Base-by-base conservation (phyloP, 1,140 invertebrate species). In the Sinella curviseta region DNA sequence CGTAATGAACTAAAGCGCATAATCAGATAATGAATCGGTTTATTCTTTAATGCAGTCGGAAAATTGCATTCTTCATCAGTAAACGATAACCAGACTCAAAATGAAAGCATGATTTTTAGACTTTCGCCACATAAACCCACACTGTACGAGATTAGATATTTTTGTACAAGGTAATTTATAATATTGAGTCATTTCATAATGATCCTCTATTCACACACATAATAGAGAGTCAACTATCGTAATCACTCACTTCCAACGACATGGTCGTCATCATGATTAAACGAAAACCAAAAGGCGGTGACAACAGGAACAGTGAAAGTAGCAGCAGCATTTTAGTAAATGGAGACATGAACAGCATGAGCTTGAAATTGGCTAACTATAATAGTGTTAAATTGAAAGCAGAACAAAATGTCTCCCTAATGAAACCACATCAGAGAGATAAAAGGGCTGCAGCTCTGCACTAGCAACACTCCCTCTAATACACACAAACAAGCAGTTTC, bases 341-440 rank as follows among this genome's bases (percentile, higher is more conserved):
- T n/a, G n/a, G 8, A 48, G 26, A 65, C 14, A n/a, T 8, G 8
- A 30, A 70, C 65, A 70, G 65, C 31, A 8, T 24, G 31, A 14
- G 57, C 4, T 17, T 4, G 57, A 65, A 70, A 70, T 70, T 70
- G 65, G 65, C 65, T 70, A 70, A 70, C 26, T 70, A 70, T 33
- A 70, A 70, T 70, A 70, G 65, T 70, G 65, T 70, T 70, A 70
- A 70, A 70, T 70, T 70, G 65, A 70, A 70, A 70, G 65, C 26
- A 70, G 65, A 70, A 70, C 65, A 70, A 70, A 70, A 70, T 70
- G 65, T 33, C 65, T n/a, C 65, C 65, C 65, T 70, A 70, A 70
- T 70, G 65, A 70, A 70, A 70, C 65, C 65, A 70, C 65, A 70
- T 70, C 65, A 70, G 65, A 70, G 26, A 70, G 65, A 70, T 70